phyloP scores from a whole-genome alignment of 2,113 vertebrate species.

The Prolemur simus region DNA sequence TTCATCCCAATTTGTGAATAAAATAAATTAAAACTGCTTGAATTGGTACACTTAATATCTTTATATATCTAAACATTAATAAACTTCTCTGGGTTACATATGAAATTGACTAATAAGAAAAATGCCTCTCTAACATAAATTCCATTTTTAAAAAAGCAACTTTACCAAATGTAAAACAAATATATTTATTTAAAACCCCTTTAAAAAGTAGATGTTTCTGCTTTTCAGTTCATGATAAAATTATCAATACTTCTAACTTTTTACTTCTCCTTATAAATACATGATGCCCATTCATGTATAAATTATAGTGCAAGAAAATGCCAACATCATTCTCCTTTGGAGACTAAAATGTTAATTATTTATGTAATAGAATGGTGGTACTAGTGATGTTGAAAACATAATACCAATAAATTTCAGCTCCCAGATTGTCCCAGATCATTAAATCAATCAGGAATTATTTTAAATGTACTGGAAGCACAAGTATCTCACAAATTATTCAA shows the following conservation, averaged over 20 bases:
- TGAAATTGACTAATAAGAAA: background rate
- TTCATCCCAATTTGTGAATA: background rate
- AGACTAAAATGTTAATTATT: background rate
- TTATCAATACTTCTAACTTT: accelerated
- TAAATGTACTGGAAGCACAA: background rate
- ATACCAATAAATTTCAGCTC: background rate
- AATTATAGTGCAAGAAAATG: background rate
- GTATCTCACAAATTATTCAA: slow-evolving; percentile 5
- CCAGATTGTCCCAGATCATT: background rate
- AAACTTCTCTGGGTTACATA: background rate
- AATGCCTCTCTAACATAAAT: background rate
- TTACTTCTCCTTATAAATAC: background rate
- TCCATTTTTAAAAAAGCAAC: background rate
- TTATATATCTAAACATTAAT: background rate
- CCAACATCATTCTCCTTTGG: background rate
- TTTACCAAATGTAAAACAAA: slow-evolving; percentile 2
- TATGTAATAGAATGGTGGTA: background rate
- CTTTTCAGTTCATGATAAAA: slow-evolving; percentile 21
- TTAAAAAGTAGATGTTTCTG: background rate
- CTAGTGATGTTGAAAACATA: background rate
- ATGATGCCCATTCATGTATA: background rate
- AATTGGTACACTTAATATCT: background rate
- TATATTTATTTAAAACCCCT: background rate
- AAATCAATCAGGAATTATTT: slow-evolving; percentile 40
- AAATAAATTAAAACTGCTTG: slow-evolving; percentile 3